Evolutionary conservation across 2,888 invertebrate species (phyloP).

Genomic region (Corythucha ciliata): DNA sequence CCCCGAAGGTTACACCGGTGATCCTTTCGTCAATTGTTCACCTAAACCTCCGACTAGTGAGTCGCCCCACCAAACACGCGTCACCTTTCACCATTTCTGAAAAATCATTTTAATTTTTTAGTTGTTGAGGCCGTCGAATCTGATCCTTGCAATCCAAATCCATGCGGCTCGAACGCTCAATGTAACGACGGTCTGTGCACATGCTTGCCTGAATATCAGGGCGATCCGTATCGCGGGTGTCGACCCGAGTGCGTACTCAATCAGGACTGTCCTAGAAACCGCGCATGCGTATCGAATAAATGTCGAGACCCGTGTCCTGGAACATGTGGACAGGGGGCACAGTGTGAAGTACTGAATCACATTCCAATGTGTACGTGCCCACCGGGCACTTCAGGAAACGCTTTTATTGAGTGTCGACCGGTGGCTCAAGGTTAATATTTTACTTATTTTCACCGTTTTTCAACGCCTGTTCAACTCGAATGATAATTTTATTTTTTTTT

Average conservation of each 20-base stretch:
- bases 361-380: conserved; percentile 66
- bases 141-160: conserved; percentile 46
- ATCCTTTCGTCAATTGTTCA: conserved; percentile 62
- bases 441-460: neutral
- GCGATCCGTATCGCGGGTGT: conserved; percentile 68
- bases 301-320: conserved; percentile 54
- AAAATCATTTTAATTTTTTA: too few species aligned
- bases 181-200: conserved; percentile 60
- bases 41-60: conserved; percentile 33
- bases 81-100: too few species aligned
- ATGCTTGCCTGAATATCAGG: conserved; percentile 63
- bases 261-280: conserved; percentile 48
- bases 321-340: conserved; percentile 64
- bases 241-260: conserved; percentile 60
- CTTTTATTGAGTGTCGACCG: conserved; percentile 53
- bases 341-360: conserved; percentile 65
- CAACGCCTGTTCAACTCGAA: neutral
- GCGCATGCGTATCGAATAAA: conserved; percentile 45
- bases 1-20: conserved; percentile 55
- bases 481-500: neutral
- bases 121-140: conserved; percentile 28
- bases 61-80: neutral
- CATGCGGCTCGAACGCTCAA: conserved; percentile 64
- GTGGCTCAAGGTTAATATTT: conserved; percentile 33
- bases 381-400: conserved; percentile 58